A percentile compares a stretch with the other conserved stretches of the same genome.
phyloP scores from a whole-genome alignment of 2,888 invertebrate species.

The Synergus gifuensis region DNA sequence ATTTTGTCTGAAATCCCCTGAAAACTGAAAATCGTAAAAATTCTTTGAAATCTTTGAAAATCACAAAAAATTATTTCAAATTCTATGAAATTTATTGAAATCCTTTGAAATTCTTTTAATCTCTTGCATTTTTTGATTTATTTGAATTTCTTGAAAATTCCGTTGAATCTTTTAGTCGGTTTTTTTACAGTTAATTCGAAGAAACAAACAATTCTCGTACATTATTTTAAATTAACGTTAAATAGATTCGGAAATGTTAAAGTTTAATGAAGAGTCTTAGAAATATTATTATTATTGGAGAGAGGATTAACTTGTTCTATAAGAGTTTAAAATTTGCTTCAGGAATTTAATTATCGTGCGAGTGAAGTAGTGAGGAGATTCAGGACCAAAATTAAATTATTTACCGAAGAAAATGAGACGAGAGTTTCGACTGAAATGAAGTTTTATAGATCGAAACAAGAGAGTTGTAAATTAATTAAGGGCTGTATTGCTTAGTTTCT shows the following conservation, averaged over 20 bases:
- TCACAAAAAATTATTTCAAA: too few species aligned
- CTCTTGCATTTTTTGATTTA: too few species aligned
- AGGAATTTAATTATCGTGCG: background rate
- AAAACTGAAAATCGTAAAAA: too few species aligned
- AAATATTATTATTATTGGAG: background rate
- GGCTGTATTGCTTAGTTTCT: too few species aligned
- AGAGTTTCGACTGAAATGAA: slow-evolving; percentile 7
- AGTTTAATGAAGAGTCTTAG: background rate
- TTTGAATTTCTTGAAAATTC: too few species aligned
- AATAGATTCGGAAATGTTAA: background rate
- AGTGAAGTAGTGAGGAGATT: background rate
- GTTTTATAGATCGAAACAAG: slow-evolving; percentile 17
- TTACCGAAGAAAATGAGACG: slow-evolving; percentile 11
- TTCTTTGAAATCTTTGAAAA: too few species aligned
- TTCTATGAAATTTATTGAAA: too few species aligned
- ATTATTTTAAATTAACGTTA: background rate
- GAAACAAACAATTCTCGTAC: too few species aligned
- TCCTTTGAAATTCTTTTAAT: too few species aligned
- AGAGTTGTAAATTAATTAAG: background rate
- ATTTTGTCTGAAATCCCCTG: too few species aligned
- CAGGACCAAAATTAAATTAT: slow-evolving; percentile 6
- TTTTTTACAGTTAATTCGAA: too few species aligned
- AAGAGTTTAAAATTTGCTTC: background rate
- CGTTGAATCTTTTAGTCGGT: too few species aligned
- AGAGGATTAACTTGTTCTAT: background rate